Base-by-base conservation (phyloP, 2,888 invertebrate species). In the Vesta saturnalis region DNA sequence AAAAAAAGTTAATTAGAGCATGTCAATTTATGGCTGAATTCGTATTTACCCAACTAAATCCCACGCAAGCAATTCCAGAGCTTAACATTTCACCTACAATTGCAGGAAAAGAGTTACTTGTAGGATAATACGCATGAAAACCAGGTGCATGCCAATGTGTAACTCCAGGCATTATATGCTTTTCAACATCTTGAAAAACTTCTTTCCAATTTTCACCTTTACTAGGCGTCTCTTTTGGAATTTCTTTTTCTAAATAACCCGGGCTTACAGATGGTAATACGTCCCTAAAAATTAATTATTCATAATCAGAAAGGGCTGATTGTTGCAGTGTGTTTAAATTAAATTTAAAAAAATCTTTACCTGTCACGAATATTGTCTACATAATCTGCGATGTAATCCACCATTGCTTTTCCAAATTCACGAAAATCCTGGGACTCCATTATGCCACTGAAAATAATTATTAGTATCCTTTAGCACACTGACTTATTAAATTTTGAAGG, bases 321-420 rank as follows among this genome's bases (percentile, higher is more conserved):
- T n/a, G n/a, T n/a, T n/a, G n/a, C n/a, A 18, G 22, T 19, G 1
- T 1, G 18, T 18, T 23, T 16, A 12, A 35, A 35, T 8, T 35
- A 8, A 35, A 35, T 35, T 10, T 6, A 6, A 8, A 35, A 35
- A 6, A 10, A 35, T 10, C 35, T 35, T 35, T 94, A 89, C 1
- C 93, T 88, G 12, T 92, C 92, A 0, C 97, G 88, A 70, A 99
- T 95, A 75, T 92, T 94, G 83, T 95, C 93, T 81, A 98, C 84
- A 83, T 99, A 99, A 81, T 98, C 95, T 0, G 97, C 97, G 75
- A 99, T 97, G 83, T 95, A 99, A 85, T 99, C 98, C 69, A 99
- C 94, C 92, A 98, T 93, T 85, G 97, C 95, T 84, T 97, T 97
- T 47, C 97, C 97, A 94, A 82, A 1, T 72, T 64, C 52, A 94